Evolutionary conservation across 2,797 vertebrate genomes (phyloP), one percentile per base, ranked within the genome.

Genomic region (Hypotaenidia philippensis): DNA sequence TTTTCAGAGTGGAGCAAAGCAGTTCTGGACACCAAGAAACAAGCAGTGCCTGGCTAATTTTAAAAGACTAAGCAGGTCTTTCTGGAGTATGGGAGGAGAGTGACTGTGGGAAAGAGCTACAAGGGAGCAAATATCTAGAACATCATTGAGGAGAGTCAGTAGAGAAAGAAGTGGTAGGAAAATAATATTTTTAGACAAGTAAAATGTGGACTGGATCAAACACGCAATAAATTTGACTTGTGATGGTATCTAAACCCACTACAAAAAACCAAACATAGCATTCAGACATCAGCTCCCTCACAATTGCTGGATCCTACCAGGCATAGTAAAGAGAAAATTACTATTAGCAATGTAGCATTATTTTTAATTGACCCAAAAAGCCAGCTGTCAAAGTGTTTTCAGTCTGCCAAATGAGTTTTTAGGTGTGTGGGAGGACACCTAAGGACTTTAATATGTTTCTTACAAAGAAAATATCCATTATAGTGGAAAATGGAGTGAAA

Each of bases 341-440:
- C 47, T 68, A 77, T 89, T 79, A 90, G 29, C 38, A 60, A 63
- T 49, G 27, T 10, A 83, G 25, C 52, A 60, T 91, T 82, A 32
- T 66, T 93, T 95, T 82, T 89, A 93, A 93, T 77, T 96, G 86
- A 94, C 88, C 86, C 88, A 79, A 92, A 94, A 92, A 89, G 23
- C 36, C 75, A 95, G 81, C 70, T 93, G 52, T 87, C 90, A 77
- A 84, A 78, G 56, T 60, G 56, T 63, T 95, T 95, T 56, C 70
- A 74, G 71, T 52, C 71, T 92, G 63, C 71, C 94, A 93, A 96
- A 93, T n/a, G 10, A 40, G 32, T 40, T 53, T 89, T 83, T 85
- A 64, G 70, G 75, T 84, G 53, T 32, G 78, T 87, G 29, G 86
- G 71, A 94, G 64, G 68, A 90, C 40, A 94, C 49, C 77, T 56